phyloP scores from a whole-genome alignment of 2,113 vertebrate species.

The Macaca fascicularis region DNA sequence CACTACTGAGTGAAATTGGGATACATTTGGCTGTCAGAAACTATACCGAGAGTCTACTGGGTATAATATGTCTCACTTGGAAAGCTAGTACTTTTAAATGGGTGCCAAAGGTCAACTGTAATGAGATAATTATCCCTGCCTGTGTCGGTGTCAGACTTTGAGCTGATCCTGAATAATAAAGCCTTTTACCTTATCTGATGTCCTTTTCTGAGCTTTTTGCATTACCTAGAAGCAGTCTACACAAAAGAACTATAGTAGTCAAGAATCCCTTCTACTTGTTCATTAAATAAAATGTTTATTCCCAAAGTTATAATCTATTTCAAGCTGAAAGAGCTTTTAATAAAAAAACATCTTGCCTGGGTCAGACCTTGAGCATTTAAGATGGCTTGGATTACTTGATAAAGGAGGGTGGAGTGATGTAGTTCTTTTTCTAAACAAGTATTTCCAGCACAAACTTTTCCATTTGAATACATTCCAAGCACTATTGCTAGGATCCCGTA shows the following conservation, averaged over 20 bases:
- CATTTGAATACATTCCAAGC: constrained; percentile 20
- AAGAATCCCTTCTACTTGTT: constrained; percentile 44
- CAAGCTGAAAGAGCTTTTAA: constrained; percentile 54
- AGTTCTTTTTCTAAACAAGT: constrained; percentile 37
- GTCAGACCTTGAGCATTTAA: neutral
- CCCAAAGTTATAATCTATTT: constrained; percentile 36
- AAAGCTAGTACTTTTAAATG: constrained; percentile 39
- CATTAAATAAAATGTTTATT: constrained; percentile 59
- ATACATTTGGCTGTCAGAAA: constrained; percentile 30
- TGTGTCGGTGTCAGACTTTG: constrained; percentile 44
- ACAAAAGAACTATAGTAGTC: constrained; percentile 29
- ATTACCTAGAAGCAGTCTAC: constrained; percentile 31
- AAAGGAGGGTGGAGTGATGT: constrained; percentile 14
- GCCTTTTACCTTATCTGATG: constrained; percentile 51
- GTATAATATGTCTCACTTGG: constrained; percentile 3
- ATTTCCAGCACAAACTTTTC: constrained; percentile 46
- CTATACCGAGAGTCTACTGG: neutral
- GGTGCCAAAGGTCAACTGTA: constrained; percentile 40
- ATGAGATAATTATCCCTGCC: constrained; percentile 52
- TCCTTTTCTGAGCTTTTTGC: constrained; percentile 46
- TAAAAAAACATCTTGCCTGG: constrained; percentile 17
- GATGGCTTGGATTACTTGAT: constrained; percentile 47
- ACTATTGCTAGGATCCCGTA: neutral
- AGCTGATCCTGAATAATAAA: constrained; percentile 64
- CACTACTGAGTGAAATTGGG: neutral